phyloP scores from a whole-genome alignment of 2,888 invertebrate genomes.

The Emesis russula region DNA sequence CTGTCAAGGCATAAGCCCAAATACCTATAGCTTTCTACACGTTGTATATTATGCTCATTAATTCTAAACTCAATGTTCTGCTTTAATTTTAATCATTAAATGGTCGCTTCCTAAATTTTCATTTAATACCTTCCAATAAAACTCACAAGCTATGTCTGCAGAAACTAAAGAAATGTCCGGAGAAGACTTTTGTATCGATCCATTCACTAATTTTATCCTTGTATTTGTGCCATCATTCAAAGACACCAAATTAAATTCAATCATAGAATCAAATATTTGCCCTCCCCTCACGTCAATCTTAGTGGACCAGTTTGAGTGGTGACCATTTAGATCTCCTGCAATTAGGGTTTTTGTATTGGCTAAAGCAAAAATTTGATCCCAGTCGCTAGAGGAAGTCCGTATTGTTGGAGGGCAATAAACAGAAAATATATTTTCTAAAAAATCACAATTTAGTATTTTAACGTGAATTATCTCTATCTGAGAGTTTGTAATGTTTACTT shows the following conservation, averaged over 20 bases:
- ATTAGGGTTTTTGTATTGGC: neutral
- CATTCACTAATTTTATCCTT: neutral
- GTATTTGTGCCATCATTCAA: neutral
- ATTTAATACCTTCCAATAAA: too few relatives aligned
- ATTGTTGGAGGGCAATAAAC: slow-evolving; percentile 57
- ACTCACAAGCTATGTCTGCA: neutral
- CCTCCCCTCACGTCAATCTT: neutral
- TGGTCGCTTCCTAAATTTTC: too few relatives aligned
- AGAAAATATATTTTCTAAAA: slow-evolving; percentile 55
- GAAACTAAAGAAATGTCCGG: neutral
- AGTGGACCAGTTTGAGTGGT: slow-evolving; percentile 17
- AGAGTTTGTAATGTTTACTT: too few relatives aligned
- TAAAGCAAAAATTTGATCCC: slow-evolving; percentile 52
- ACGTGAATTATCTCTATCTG: slow-evolving; percentile 8
- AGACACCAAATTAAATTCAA: neutral
- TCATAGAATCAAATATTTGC: slow-evolving; percentile 10
- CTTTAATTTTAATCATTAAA: too few relatives aligned
- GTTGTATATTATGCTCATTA: too few relatives aligned
- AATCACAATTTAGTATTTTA: slow-evolving; percentile 52
- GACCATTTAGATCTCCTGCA: slow-evolving; percentile 25
- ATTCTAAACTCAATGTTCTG: too few relatives aligned
- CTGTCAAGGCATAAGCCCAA: too few relatives aligned
- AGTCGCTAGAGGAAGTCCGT: slow-evolving; percentile 43
- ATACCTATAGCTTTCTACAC: too few relatives aligned
- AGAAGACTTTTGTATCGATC: neutral